Evolutionary conservation across 2,113 vertebrate genomes (phyloP), one percentile per base, ranked within the genome.

Genomic region (Callopanchax toddi): DNA sequence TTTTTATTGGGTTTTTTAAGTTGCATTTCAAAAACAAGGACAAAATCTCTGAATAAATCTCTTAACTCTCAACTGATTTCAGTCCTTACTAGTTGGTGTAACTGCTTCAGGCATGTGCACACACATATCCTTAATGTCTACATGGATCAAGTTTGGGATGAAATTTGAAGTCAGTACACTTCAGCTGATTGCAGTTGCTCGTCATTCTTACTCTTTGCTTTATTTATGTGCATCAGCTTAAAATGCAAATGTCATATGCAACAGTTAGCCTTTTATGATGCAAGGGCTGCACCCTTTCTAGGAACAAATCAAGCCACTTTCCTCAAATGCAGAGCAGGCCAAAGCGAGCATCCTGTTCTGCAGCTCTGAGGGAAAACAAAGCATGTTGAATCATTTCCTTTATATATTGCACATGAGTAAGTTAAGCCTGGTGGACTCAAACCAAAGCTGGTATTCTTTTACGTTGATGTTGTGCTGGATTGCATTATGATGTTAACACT

Each of bases 351-450:
- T 53, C 59, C 37, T 22, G 52, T 42, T 52, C 25, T 4, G 7
- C 25, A 39, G n/a, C n/a, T n/a, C n/a, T n/a, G n/a, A n/a, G 56
- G 9, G 26, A 44, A 18, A 23, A 2, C n/a, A 11, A 11, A 20
- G 22, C 18, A 16, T 40, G 40, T 67, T 52, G 8, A 64, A 59
- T 55, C 42, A 34, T 55, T 13, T 21, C 13, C 21, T 44, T 60
- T 32, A 32, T 51, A 11, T 40, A 11, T 20, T 34, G 18, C 15
- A 15, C 16, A 18, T 36, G 25, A 42, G 5, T 51, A 5, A 46
- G 50, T 25, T 23, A 34, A 13, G 0, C 12, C 34, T 17, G 12
- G 25, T 13, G 40, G 29, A 13, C 15, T 13, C 21, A 8, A 18
- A 26, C 16, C 6, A n/a, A 42, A 48, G 16, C 60, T 39, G 37